Percentiles rank a stretch among this genome's conserved stretches.
Evolutionary conservation across 37 sponge, comb jelly and placozoan species (phyloP).

Genomic region (Chondrosia reniformis): DNA sequence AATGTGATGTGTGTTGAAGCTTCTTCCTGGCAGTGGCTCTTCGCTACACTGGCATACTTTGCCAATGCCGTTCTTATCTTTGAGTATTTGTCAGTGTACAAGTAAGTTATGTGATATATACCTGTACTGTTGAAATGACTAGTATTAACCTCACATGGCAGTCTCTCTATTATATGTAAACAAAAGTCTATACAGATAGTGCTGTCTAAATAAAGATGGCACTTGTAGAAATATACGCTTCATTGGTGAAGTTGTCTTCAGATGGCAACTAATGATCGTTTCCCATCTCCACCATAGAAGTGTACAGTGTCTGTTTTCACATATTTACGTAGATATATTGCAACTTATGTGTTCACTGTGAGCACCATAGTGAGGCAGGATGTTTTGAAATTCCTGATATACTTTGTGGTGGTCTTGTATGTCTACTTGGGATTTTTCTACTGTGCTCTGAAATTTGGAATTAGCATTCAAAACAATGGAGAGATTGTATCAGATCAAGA

Average conservation of each 20-base stretch:
- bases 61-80: slow-evolving; percentile 1
- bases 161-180: too few species aligned
- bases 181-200: too few species aligned
- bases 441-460: neutral
- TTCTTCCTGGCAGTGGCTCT: neutral
- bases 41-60: neutral
- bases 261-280: too few species aligned
- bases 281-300: too few species aligned
- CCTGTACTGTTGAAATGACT: neutral
- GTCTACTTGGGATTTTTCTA: neutral
- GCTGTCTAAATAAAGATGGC: too few species aligned
- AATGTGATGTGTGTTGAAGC: neutral
- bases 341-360: neutral
- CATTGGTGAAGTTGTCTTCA: too few species aligned
- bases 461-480: too few species aligned
- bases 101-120: neutral
- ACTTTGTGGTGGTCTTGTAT: neutral
- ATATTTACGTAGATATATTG: neutral
- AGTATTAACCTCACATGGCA: too few species aligned
- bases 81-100: neutral
- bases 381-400: neutral
- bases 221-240: too few species aligned
- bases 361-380: neutral
- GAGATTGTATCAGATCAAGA: neutral
- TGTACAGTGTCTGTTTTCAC: neutral